A percentile compares a stretch with the other conserved stretches of the same genome.
Evolutionary conservation across 2,888 invertebrate genomes (phyloP).

Genomic region (Lasioglossum marginatum): DNA sequence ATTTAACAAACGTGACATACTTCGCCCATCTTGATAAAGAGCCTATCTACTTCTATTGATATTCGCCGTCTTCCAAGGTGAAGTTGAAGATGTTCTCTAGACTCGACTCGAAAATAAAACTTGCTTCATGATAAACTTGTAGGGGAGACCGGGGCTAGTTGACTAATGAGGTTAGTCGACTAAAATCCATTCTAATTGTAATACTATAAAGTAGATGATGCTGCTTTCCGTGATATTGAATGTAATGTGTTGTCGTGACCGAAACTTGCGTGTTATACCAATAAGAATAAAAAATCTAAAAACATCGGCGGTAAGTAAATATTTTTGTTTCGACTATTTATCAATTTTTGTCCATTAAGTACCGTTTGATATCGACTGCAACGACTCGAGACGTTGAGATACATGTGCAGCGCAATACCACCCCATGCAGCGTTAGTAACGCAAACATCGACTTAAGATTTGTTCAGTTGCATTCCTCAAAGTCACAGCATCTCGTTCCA

Average conservation of each 20-base stretch:
- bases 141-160: too few species aligned
- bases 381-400: background rate
- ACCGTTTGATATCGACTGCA: too few species aligned
- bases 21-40: constrained; percentile 45
- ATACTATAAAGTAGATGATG: too few species aligned
- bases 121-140: background rate
- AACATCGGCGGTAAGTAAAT: too few species aligned
- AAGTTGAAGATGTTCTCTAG: background rate
- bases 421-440: background rate
- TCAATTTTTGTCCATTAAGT: too few species aligned
- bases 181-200: too few species aligned
- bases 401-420: background rate
- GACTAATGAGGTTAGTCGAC: too few species aligned
- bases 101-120: background rate
- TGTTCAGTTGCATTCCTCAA: background rate
- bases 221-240: too few species aligned
- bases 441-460: background rate
- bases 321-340: too few species aligned
- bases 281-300: too few species aligned
- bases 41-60: background rate
- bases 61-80: constrained; percentile 8
- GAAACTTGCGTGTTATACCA: too few species aligned
- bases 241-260: too few species aligned
- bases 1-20: constrained; percentile 49
- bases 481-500: background rate